Evolutionary conservation across 1,140 invertebrate species (phyloP).

Genomic region (Megalopta genalis): DNA sequence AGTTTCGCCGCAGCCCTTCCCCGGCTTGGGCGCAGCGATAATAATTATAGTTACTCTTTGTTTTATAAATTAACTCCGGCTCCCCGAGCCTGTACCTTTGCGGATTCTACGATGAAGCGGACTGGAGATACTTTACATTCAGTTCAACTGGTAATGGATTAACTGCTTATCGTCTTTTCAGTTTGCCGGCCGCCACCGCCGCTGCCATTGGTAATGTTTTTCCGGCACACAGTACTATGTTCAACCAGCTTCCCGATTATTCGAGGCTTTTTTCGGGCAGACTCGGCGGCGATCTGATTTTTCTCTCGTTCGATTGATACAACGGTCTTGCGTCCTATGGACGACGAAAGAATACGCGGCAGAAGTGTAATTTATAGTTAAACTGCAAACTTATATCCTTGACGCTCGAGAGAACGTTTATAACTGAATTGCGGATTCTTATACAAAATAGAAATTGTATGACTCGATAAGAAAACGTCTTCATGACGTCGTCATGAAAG

Average conservation of each 20-base stretch:
- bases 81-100: conserved; percentile 16
- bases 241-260: not conserved
- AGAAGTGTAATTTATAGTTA: no score
- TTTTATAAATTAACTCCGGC: conserved; percentile 69
- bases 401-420: no score
- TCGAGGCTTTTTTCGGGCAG: not conserved
- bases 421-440: no score
- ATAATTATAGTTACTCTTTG: conserved; percentile 71
- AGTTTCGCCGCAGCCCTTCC: conserved; percentile 23
- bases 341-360: no score
- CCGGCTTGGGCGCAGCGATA: conserved; percentile 44
- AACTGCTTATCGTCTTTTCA: conserved; percentile 66
- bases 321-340: not conserved
- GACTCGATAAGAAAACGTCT: no score
- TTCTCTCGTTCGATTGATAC: not conserved
- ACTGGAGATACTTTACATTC: conserved; percentile 60
- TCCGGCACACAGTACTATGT: not conserved
- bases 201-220: not conserved
- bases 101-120: conserved; percentile 29
- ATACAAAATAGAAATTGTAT: no score
- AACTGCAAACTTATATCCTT: no score
- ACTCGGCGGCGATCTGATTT: not conserved
- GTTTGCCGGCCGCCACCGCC: not conserved
- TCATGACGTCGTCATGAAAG: no score
- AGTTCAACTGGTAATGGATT: conserved; percentile 72